Base-by-base conservation (phyloP, 2,113 vertebrate genomes). In the Mobula birostris region DNA sequence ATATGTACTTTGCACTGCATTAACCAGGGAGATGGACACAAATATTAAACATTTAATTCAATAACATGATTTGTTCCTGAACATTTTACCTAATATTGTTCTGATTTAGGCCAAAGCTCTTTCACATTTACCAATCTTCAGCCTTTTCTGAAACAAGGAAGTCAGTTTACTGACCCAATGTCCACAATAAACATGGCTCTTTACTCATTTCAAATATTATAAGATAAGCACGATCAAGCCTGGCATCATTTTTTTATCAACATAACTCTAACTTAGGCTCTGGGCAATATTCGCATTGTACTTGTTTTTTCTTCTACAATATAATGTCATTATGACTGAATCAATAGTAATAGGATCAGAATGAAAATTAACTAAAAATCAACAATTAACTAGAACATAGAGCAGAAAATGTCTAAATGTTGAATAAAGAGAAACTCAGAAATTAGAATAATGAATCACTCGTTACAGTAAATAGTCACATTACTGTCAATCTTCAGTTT, bases 311-410 rank as follows among this genome's bases (percentile, higher is more conserved):
- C 27, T 1, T 29, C 29, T n/a, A 12, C 56, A 61, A 11, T 61
- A 63, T 24, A 12, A 58, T 87, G 82, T 29, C 9, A 63, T 61
- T 87, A 11, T 61, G 61, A 61, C 27, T 61, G 56, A 87, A 61
- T 87, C 27, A 87, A 87, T 68, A 70, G 19, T 68, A 91, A n/a
- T n/a, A 91, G 36, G 21, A 92, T 72, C 63, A 92, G 48, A 91
- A 91, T 36, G 12, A 91, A 80, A 80, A 14, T 29, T 40, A 36
- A 32, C 8, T 29, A 9, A 29, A 79, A 79, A 29, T 79, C 77
- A 79, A n/a, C 3, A 66, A 79, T 17, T 15, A 40, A 36, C 1
- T 70, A 2, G n/a, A n/a, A n/a, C 27, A 17, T n/a, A 92, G 7
- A 70, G n/a, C 63, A 40, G 9, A 92, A 72, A 72, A 9, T 91